phyloP scores from a whole-genome alignment of 2,888 invertebrate genomes.

The Cancer borealis region DNA sequence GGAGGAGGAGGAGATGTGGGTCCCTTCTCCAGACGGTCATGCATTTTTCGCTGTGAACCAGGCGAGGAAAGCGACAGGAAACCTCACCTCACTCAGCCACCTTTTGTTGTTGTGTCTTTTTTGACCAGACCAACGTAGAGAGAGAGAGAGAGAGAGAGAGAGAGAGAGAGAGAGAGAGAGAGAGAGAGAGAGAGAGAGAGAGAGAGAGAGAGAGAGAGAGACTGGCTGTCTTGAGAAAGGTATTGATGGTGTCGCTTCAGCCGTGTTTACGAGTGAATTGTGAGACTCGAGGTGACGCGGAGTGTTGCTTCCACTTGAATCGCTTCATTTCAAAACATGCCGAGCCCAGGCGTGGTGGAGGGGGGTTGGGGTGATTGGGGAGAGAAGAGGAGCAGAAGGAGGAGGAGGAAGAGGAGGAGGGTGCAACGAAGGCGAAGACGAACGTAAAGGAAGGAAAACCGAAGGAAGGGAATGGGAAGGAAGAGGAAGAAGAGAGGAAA shows the following conservation, averaged over 20 bases:
- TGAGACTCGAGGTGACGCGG: background rate
- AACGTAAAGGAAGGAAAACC: background rate
- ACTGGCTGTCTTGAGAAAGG: background rate
- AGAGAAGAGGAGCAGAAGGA: background rate
- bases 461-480: background rate
- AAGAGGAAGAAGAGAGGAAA: background rate
- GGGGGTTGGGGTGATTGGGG: background rate
- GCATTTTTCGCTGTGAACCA: constrained; percentile 24
- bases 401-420: background rate
- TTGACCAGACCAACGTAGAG: background rate
- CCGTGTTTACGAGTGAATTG: constrained; percentile 31
- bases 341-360: background rate
- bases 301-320: constrained; percentile 37
- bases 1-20: background rate
- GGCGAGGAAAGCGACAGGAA: constrained; percentile 9
- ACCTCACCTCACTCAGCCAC: background rate
- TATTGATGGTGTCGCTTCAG: constrained; percentile 28
- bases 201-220: constrained; percentile 36
- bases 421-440: background rate
- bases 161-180: constrained; percentile 40
- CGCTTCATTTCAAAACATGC: constrained; percentile 34
- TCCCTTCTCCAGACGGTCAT: background rate
- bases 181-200: constrained; percentile 40
- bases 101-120: background rate
- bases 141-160: constrained; percentile 23